Evolutionary conservation across 2,888 invertebrate species (phyloP), one percentile per base, ranked within the genome.

Genomic region (Archips xylosteana): DNA sequence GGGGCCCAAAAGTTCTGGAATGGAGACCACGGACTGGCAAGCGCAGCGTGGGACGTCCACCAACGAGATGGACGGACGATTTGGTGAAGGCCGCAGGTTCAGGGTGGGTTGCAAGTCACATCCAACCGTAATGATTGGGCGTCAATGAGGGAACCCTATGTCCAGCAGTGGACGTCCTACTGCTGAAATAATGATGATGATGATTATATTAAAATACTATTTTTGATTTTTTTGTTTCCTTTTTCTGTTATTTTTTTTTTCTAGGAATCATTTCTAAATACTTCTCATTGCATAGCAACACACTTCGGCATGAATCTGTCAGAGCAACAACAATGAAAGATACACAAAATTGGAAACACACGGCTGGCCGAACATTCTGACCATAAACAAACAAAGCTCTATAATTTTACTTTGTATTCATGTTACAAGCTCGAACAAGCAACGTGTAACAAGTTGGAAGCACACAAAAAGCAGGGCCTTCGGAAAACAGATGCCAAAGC

Each of bases 401-500:
- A 70, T 62, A 74, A 47, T 65, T 49, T 67, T 57, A 57, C 42
- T 68, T 68, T 69, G 45, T 47, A 70, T 57, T 51, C 34, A 71
- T 65, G 57, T 69, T 64, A 74, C 54, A 70, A 63, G 75, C 61
- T 69, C 69, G 65, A 75, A 74, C 76, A 82, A 80, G 76, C 76
- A 68, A 76, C 76, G 81, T 78, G 79, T 81, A 82, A 81, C 76
- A 75, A 76, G 80, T 80, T 76, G 73, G 72, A 78, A 83, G 78
- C 80, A 78, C 76, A 78, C 78, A 83, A 83, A 83, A 85, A 84
- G 80, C 82, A 76, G 75, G 85, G 85, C 49, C 59, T 88, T 88
- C 85, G 83, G 80, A 85, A 86, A 83, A 81, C 83, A 83, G 82
- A 85, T 81, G 83, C 81, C 76, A 78, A 79, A 74, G 78, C 80